A percentile compares a stretch with the other conserved stretches of the same genome.
Evolutionary conservation across 2,888 invertebrate species (phyloP).

Genomic region (Acleris literana): DNA sequence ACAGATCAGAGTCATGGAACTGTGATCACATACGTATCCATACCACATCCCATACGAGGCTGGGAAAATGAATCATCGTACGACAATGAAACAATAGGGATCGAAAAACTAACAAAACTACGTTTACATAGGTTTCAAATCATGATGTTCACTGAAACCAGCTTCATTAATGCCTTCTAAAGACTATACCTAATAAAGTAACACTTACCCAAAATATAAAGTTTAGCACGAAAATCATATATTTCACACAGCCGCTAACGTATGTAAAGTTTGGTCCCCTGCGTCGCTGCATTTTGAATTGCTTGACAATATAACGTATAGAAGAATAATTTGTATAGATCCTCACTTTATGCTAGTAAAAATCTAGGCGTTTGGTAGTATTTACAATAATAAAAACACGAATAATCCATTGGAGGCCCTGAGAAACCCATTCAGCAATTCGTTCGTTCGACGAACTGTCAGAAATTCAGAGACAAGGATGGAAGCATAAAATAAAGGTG

Average conservation of each 20-base stretch:
- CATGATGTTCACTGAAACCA: not conserved
- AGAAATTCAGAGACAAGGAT: not conserved
- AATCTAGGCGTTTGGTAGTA: conserved; percentile 13
- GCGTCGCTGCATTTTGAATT: conserved; percentile 83
- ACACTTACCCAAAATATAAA: conserved; percentile 94
- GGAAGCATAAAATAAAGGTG: too few relatives aligned
- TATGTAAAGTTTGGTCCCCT: conserved; percentile 89
- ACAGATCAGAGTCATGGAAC: conserved; percentile 19
- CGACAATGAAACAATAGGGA: conserved; percentile 26
- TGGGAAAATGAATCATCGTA: conserved; percentile 32
- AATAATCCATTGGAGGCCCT: conserved; percentile 19
- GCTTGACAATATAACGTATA: conserved; percentile 39
- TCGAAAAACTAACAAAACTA: conserved; percentile 12
- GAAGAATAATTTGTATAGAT: not conserved
- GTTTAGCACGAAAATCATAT: conserved; percentile 94
- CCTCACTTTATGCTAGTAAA: conserved; percentile 4
- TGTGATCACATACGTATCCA: conserved; percentile 1
- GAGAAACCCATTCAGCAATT: conserved; percentile 17
- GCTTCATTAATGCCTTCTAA: not conserved
- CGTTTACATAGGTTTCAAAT: conserved; percentile 11
- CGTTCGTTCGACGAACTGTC: conserved; percentile 25
- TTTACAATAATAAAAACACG: conserved; percentile 34
- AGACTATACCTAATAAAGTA: conserved; percentile 3
- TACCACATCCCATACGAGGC: conserved; percentile 16
- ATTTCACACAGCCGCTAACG: conserved; percentile 94